Conservation (phyloP, 2,888 invertebrate species). For the Biston stratarius region DNA sequence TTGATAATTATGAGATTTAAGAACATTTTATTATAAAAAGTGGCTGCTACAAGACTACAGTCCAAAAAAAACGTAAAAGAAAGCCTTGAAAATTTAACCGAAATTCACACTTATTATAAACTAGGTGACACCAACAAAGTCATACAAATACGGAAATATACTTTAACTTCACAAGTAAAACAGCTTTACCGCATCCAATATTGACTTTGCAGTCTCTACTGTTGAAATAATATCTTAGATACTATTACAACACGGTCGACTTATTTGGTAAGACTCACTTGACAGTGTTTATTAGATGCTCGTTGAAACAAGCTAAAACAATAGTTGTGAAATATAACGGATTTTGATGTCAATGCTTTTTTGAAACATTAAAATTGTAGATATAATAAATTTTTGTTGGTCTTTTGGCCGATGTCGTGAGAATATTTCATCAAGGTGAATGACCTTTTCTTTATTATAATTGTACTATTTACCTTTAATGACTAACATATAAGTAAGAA, state of each 20-base stretch:
- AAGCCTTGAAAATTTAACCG: conserved; percentile 2
- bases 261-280: conserved; percentile 13
- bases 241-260: not conserved
- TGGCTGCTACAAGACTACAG: not conserved
- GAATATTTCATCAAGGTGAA: conserved; percentile 15
- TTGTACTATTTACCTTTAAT: too few relatives aligned
- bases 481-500: too few relatives aligned
- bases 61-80: not conserved
- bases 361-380: conserved; percentile 13
- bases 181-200: not conserved
- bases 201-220: not conserved
- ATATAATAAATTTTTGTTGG: conserved; percentile 17
- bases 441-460: too few relatives aligned
- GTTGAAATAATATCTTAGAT: not conserved
- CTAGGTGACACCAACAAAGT: conserved; percentile 6
- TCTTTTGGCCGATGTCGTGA: conserved; percentile 7
- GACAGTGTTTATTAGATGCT: conserved; percentile 17
- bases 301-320: conserved; percentile 20
- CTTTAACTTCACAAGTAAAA: not conserved
- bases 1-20: too few relatives aligned
- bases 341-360: conserved; percentile 9
- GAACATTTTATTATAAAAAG: too few relatives aligned
- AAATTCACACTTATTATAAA: conserved; percentile 10
- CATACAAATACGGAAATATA: conserved; percentile 17
- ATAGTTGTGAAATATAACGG: conserved; percentile 20